phyloP scores from a whole-genome alignment of 2,888 invertebrate genomes.

The Cryptus viduatorius region DNA sequence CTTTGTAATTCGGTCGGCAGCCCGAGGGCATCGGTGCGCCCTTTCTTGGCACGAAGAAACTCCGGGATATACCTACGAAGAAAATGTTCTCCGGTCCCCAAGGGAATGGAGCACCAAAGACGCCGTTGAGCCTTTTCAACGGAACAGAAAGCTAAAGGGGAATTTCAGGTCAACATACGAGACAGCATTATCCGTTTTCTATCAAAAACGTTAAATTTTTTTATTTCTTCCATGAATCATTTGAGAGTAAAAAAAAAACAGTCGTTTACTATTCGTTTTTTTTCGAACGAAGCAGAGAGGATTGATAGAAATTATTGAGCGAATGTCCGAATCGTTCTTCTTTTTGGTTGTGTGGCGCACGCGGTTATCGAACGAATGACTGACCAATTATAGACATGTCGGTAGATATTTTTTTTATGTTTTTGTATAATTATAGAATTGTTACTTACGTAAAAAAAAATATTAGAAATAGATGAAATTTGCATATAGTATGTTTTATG shows the following conservation, averaged over 20 bases:
- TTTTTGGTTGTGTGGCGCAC: no score
- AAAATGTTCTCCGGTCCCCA: slow-evolving; percentile 41
- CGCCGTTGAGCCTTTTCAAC: slow-evolving; percentile 28
- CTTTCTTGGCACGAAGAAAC: slow-evolving; percentile 31
- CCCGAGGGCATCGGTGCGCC: slow-evolving; percentile 64
- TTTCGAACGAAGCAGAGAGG: neutral
- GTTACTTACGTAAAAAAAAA: no score
- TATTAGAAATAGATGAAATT: no score
- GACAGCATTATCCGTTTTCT: slow-evolving; percentile 51
- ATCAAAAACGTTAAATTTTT: slow-evolving; percentile 38
- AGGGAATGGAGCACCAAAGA: slow-evolving; percentile 53
- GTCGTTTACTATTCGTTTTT: neutral
- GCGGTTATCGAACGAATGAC: no score
- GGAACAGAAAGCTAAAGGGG: slow-evolving; percentile 24
- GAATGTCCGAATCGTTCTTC: neutral
- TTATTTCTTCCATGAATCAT: slow-evolving; percentile 24
- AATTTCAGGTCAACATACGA: slow-evolving; percentile 42
- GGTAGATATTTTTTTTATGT: no score
- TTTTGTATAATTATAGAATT: no score
- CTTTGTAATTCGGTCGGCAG: slow-evolving; percentile 77
- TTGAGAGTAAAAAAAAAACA: neutral
- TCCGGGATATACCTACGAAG: neutral
- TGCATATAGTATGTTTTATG: no score
- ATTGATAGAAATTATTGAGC: neutral
- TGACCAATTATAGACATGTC: no score